These are phyloP conservation scores for Lagopus leucura DNA, from an alignment of 2,113 vertebrate genomes.

Conservation along the genomic window DNA sequence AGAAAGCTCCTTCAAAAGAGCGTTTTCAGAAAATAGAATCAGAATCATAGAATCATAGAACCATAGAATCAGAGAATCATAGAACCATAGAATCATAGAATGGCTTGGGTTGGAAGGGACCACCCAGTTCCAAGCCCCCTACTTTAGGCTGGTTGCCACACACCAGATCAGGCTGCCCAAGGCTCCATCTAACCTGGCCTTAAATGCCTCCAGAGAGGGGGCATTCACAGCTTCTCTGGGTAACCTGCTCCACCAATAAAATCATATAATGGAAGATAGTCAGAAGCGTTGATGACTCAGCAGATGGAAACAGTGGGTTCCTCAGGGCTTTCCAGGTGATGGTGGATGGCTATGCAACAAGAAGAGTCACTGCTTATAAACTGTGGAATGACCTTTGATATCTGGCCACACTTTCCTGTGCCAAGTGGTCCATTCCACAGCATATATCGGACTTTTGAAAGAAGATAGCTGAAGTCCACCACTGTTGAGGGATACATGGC, in stretches of 20 bases:
- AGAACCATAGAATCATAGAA: too few relatives aligned
- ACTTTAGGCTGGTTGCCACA: too few relatives aligned
- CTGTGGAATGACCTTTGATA: accelerated
- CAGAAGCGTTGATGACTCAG: background rate
- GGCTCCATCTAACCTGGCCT: too few relatives aligned
- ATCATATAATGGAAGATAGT: background rate
- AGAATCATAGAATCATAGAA: too few relatives aligned
- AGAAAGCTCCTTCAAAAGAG: background rate
- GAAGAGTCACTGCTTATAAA: background rate
- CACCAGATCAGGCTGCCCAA: too few relatives aligned
- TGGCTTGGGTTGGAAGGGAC: too few relatives aligned
- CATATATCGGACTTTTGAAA: background rate
- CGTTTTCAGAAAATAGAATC: slow-evolving; percentile 9
- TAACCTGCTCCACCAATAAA: too few relatives aligned
- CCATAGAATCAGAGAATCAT: background rate
- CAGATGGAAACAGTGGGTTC: background rate
- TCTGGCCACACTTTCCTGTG: background rate
- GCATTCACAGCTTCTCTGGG: too few relatives aligned
- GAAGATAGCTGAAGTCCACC: background rate
- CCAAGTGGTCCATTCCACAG: background rate
- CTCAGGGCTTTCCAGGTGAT: background rate
- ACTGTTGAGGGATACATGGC: background rate
- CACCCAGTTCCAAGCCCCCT: too few relatives aligned
- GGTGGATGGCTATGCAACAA: background rate
- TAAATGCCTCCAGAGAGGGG: too few relatives aligned